These are phyloP conservation scores for Agrochola macilenta DNA, from an alignment of 2,888 invertebrate species.

Conservation along the genomic window DNA sequence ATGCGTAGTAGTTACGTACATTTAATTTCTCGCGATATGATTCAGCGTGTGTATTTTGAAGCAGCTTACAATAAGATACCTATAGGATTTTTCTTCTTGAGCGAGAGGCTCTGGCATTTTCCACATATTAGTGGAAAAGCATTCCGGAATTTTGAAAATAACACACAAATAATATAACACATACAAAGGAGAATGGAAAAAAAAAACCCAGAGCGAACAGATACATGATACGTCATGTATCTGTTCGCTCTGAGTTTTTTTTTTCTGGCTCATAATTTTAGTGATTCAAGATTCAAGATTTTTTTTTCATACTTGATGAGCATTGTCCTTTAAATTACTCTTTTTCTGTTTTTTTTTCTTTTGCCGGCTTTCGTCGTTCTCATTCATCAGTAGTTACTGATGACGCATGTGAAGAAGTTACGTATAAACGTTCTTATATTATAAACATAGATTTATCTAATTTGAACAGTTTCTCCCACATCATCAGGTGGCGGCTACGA, in stretches of 20 bases:
- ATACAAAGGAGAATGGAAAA: not conserved
- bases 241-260: too few species aligned
- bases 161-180: not conserved
- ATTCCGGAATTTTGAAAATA: not conserved
- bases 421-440: not conserved
- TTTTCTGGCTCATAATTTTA: too few species aligned
- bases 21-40: not conserved
- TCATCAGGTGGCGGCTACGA: conserved; percentile 85
- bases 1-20: not conserved
- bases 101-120: not conserved
- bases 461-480: conserved; percentile 38
- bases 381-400: too few species aligned
- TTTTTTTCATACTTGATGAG: too few species aligned
- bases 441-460: conserved; percentile 18
- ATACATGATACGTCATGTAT: too few species aligned
- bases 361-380: too few species aligned
- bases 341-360: not conserved
- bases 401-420: too few species aligned
- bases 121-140: not conserved
- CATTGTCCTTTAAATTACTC: not conserved
- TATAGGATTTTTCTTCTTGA: not conserved
- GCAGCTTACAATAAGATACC: not conserved
- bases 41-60: not conserved
- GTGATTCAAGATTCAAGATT: too few species aligned
- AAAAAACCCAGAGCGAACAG: too few species aligned